Conservation (phyloP, 2,888 invertebrate genomes). For the Limenitis camilla region DNA sequence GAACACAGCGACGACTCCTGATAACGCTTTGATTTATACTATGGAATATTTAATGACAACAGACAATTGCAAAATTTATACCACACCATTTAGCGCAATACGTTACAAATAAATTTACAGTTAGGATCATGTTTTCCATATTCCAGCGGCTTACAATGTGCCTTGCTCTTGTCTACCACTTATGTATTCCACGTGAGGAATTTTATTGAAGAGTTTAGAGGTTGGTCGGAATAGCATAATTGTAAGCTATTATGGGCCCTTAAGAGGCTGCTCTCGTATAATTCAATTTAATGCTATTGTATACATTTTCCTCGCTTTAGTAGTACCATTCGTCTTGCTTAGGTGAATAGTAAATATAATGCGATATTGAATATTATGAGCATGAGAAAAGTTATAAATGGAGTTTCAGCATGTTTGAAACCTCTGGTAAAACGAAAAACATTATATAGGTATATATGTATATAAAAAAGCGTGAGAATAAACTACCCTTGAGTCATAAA, state of each 20-base stretch:
- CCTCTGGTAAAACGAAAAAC: too few species aligned
- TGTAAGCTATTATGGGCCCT: constrained; percentile 18
- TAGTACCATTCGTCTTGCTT: constrained; percentile 6
- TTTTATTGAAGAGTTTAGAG: constrained; percentile 25
- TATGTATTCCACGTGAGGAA: constrained; percentile 49
- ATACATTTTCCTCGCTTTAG: constrained; percentile 19
- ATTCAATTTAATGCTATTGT: constrained; percentile 23
- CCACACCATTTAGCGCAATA: constrained; percentile 48
- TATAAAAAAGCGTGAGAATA: constrained; percentile 67
- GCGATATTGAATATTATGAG: not conserved
- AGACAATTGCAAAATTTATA: constrained; percentile 71
- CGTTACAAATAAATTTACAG: constrained; percentile 65
- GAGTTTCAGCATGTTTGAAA: too few species aligned
- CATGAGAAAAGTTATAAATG: too few species aligned
- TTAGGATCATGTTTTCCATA: constrained; percentile 59
- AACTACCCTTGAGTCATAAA: constrained; percentile 56
- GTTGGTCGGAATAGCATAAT: constrained; percentile 23
- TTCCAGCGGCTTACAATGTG: constrained; percentile 45
- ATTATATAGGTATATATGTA: too few species aligned
- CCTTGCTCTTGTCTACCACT: constrained; percentile 41
- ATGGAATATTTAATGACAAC: constrained; percentile 67
- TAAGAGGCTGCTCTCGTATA: constrained; percentile 22
- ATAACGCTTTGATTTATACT: constrained; percentile 71
- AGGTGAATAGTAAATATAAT: constrained; percentile 13
- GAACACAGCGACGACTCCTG: constrained; percentile 54